Conservation (phyloP, 2,113 vertebrate genomes). For the Lutjanus erythropterus region DNA sequence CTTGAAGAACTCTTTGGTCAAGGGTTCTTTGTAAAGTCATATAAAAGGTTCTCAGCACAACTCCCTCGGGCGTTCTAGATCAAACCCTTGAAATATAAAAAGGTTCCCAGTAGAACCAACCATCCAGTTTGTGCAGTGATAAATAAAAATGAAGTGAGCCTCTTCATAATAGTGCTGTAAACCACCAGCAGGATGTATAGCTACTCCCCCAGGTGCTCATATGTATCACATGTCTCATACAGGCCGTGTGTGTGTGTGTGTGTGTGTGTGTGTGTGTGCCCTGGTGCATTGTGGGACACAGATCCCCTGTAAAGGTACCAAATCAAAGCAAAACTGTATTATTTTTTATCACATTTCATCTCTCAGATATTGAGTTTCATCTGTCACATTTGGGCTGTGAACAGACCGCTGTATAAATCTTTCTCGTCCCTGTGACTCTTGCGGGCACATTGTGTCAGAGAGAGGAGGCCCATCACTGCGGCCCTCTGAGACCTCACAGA, state of each 20-base stretch:
- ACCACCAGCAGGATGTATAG: constrained; percentile 18
- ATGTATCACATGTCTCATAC: constrained; percentile 1
- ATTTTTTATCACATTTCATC: constrained; percentile 59
- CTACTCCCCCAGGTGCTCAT: constrained; percentile 19
- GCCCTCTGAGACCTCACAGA: constrained; percentile 49
- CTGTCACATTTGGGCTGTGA: constrained; percentile 46
- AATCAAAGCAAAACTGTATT: constrained; percentile 47
- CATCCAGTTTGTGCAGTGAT: no score
- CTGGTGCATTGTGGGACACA: constrained; percentile 13
- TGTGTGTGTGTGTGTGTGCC: constrained; percentile 11
- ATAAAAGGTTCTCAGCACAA: no score
- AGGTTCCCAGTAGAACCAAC: no score
- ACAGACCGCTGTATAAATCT: constrained; percentile 56
- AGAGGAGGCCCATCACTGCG: constrained; percentile 14
- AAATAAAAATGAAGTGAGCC: no score
- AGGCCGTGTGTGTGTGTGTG: constrained; percentile 11
- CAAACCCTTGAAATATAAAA: no score
- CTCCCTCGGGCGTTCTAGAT: no score
- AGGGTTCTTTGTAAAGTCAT: no score
- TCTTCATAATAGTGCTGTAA: constrained; percentile 15
- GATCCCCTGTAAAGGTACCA: constrained; percentile 26
- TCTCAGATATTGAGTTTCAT: constrained; percentile 58
- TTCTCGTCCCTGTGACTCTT: constrained; percentile 31
- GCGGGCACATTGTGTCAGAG: constrained; percentile 46
- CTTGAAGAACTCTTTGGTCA: no score